Conservation (phyloP, 2,888 invertebrate genomes). For the Pseudococcus longispinus region DNA sequence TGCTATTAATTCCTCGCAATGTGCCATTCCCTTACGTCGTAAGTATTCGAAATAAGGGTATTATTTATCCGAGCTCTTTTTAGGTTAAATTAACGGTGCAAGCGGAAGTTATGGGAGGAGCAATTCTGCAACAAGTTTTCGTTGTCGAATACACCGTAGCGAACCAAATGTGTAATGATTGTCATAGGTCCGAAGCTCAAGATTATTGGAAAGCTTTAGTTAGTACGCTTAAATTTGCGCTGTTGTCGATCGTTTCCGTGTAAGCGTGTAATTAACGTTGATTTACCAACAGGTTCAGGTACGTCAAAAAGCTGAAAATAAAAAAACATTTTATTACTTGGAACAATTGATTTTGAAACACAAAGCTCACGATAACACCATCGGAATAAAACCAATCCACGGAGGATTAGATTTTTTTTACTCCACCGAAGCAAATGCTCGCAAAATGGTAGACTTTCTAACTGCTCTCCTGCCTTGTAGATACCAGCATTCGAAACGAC, state of each 20-base stretch:
- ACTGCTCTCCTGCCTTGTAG: slow-evolving; percentile 85
- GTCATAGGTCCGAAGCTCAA: slow-evolving; percentile 95
- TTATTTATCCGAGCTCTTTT: no score
- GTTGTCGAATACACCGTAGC: slow-evolving; percentile 90
- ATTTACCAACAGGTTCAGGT: slow-evolving; percentile 70
- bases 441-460: slow-evolving; percentile 95
- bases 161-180: slow-evolving; percentile 96
- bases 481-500: slow-evolving; percentile 87
- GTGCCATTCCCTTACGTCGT: background rate
- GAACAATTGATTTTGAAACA: slow-evolving; percentile 97
- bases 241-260: background rate
- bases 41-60: no score
- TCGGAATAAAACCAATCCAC: slow-evolving; percentile 85
- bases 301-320: slow-evolving; percentile 85
- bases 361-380: slow-evolving; percentile 86
- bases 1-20: background rate
- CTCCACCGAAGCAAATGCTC: slow-evolving; percentile 84
- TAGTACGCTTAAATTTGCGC: slow-evolving; percentile 58
- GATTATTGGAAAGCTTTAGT: slow-evolving; percentile 93
- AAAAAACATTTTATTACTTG: slow-evolving; percentile 96
- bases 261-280: background rate
- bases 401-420: slow-evolving; percentile 97
- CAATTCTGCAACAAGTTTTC: slow-evolving; percentile 92
- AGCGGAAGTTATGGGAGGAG: slow-evolving; percentile 90
- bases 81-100: slow-evolving; percentile 90